These are phyloP conservation scores for Drosophila antonietae DNA, from an alignment of 2,888 invertebrate genomes.

Conservation along the genomic window DNA sequence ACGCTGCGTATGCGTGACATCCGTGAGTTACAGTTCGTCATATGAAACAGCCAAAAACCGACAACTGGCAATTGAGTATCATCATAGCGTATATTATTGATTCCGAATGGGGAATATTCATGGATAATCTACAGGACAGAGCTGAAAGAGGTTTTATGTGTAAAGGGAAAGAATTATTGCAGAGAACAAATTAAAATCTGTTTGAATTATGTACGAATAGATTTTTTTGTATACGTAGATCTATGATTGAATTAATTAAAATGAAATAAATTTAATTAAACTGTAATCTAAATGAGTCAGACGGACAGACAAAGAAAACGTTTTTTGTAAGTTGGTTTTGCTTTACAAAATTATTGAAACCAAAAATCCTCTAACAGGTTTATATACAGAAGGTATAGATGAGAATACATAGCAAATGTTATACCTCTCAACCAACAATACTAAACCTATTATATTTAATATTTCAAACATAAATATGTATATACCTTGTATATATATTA, in stretches of 20 bases:
- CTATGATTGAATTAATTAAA: not conserved
- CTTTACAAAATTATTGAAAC: too few species aligned
- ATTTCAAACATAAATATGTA: too few species aligned
- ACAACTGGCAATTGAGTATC: constrained; percentile 19
- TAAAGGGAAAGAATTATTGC: not conserved
- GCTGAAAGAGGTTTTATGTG: not conserved
- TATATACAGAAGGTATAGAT: too few species aligned
- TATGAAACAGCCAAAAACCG: constrained; percentile 1
- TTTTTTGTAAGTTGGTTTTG: too few species aligned
- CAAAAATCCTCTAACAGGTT: too few species aligned
- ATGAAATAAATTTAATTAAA: too few species aligned
- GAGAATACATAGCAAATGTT: too few species aligned
- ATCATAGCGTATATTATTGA: not conserved
- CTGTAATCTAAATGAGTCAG: too few species aligned
- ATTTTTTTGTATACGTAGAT: not conserved
- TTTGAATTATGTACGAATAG: not conserved
- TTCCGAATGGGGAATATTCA: not conserved
- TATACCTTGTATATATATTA: too few species aligned
- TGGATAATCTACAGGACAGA: not conserved
- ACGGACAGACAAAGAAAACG: too few species aligned
- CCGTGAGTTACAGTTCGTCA: constrained; percentile 40
- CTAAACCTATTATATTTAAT: too few species aligned
- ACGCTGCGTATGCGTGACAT: constrained; percentile 44
- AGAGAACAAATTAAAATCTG: not conserved
- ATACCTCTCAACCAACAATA: too few species aligned